Evolutionary conservation across 2,113 vertebrate genomes (phyloP), one percentile per base, ranked within the genome.

Genomic region (Dicrurus megarhynchus): DNA sequence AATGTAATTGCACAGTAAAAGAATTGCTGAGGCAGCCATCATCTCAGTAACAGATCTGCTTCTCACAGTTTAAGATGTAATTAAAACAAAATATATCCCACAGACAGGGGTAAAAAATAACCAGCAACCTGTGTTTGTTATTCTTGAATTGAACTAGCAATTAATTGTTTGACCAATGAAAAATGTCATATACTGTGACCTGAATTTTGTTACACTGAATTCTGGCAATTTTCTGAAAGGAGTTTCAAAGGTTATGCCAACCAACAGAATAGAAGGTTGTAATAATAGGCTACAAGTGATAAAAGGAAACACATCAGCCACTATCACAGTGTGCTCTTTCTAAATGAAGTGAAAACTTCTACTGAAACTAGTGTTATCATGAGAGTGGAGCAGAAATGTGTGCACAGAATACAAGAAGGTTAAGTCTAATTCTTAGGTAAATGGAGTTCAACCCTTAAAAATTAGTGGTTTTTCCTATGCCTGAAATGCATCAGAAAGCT

Each of bases 211-310:
- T 63, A 53, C 24, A 5, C 30, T 55, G 30, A 80, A n/a, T 77
- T 82, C 61, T 52, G 82, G 19, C 33, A 91, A 17, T 71, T 79
- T 87, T 64, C 44, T 76, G 26, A 82, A 83, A 83, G 15, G 56
- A 59, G 23, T 73, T 90, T 87, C 49, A 57, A 61, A 90, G 57
- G n/a, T 53, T 80, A 3, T 2, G 1, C 33, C 41, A 46, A 85
- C 16, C 16, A 57, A 6, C 15, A 37, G 10, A 2, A 0, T 17
- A 59, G 33, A 24, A 27, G 8, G n/a, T 67, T 1, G 0, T 69
- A 90, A 57, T 32, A 24, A 46, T 6, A 64, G 46, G 8, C 18
- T 81, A 13, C 16, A 56, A 71, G 44, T 32, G 41, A 85, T 52
- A 73, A 87, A 70, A 68, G 20, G 30, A 79, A 84, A 42, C 11